Evolutionary conservation across 2,113 vertebrate species (phyloP).

Genomic region (Onychorhynchus coronatus): DNA sequence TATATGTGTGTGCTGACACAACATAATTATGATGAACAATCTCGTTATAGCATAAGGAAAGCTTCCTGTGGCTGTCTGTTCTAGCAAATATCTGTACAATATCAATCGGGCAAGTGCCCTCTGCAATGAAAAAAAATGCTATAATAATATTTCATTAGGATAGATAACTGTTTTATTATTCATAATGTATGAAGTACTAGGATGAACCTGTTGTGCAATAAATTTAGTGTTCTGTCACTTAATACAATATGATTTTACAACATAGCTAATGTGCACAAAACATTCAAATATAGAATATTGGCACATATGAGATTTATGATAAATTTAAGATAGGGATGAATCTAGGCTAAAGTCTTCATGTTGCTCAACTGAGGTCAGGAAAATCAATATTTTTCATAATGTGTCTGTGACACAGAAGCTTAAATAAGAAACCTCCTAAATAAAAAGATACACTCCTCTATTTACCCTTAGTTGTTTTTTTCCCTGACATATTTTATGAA

Average conservation of each 20-base stretch:
- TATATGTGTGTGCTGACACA: constrained; percentile 9
- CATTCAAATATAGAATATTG: constrained; percentile 63
- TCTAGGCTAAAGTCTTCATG: constrained; percentile 25
- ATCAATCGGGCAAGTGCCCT: constrained; percentile 20
- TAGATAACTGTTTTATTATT: constrained; percentile 74
- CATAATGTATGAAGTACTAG: constrained; percentile 37
- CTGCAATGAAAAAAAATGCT: constrained; percentile 17
- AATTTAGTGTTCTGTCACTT: constrained; percentile 58
- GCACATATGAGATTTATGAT: constrained; percentile 61
- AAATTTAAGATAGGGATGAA: constrained; percentile 48
- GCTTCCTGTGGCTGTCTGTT: not conserved
- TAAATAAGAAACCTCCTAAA: constrained; percentile 21
- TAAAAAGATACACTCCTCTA: not conserved
- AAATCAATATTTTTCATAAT: constrained; percentile 65
- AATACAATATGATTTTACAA: constrained; percentile 64
- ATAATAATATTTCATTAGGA: constrained; percentile 68
- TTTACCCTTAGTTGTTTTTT: not conserved
- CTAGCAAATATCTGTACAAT: constrained; percentile 29
- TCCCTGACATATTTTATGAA: not conserved
- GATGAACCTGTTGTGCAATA: constrained; percentile 48
- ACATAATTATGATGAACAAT: constrained; percentile 58
- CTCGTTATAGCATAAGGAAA: constrained; percentile 26
- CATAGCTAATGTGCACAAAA: constrained; percentile 65
- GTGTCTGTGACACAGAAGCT: not conserved
- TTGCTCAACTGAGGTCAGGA: constrained; percentile 43